Evolutionary conservation across 23 tunicate genomes (phyloP), one percentile per base, ranked within the genome.

Genomic region (Botrylloides violaceus): DNA sequence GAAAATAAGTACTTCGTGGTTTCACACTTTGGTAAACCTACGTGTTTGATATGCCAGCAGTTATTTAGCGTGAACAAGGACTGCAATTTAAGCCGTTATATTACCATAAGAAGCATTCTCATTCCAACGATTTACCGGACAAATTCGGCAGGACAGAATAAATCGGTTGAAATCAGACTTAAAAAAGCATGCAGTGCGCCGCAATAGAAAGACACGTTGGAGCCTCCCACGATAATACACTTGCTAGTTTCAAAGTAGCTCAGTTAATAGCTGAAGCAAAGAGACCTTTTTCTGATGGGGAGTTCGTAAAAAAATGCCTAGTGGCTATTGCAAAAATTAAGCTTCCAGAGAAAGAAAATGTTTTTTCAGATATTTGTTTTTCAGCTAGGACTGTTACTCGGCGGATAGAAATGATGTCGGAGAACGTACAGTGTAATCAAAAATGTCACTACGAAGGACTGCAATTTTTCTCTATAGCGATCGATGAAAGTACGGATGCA

Each of bases 201-300:
- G 72, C 78, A 83, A 26, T 65, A 77, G 90, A 77, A 83, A 83
- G 70, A 26, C 68, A 77, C 35, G 71, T 76, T n/a, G n/a, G n/a
- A n/a, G n/a, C n/a, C n/a, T n/a, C n/a, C n/a, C n/a, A n/a, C n/a
- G n/a, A n/a, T n/a, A n/a, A n/a, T n/a, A n/a, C n/a, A 57, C 77
- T 7, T 12, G 90, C 90, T 7, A 83, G 90, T 77, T 83, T 77
- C 35, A 32, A 70, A 62, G 90, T 83, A 25, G 90, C 84, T 32
- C 38, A 70, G 48, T 38, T 83, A 78, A 83, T 83, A 7, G 90
- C 90, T 29, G 47, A 83, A 83, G 23, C 68, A 61, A 83, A 71
- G 88, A 82, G 30, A 58, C 77, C 84, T 35, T 84, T 82, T 32
- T 65, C 88, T 77, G 88, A 82, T 38, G 88, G 77, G 23, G 90